Percentiles rank a stretch among this genome's conserved stretches.
phyloP scores from a whole-genome alignment of 2,113 vertebrate genomes.

The Gasterosteus nipponicus region DNA sequence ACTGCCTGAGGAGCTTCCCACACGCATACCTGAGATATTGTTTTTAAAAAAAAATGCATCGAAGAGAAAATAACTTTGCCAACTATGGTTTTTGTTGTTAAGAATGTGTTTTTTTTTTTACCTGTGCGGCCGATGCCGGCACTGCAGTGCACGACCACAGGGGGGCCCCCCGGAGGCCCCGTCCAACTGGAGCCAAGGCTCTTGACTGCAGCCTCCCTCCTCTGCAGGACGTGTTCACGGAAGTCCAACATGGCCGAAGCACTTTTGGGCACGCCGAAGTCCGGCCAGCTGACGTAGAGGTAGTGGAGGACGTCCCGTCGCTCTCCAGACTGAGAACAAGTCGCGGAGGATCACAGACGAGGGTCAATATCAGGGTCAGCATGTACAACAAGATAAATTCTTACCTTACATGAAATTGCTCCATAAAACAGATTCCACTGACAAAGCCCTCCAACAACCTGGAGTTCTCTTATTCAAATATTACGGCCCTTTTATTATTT shows the following conservation, averaged over 20 bases:
- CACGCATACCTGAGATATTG: neutral
- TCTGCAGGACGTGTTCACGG: conserved; percentile 79
- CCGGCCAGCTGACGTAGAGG: conserved; percentile 86
- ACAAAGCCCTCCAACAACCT: neutral
- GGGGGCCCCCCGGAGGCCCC: conserved; percentile 79
- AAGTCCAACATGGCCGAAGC: conserved; percentile 86
- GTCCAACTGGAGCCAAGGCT: conserved; percentile 78
- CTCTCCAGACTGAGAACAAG: conserved; percentile 76
- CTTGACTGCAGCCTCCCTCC: conserved; percentile 72
- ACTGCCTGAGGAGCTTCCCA: neutral
- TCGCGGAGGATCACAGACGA: neutral
- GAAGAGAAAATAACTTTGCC: too few species aligned
- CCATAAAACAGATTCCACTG: neutral
- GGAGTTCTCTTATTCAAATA: neutral
- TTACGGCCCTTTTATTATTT: neutral
- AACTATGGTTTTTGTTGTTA: too few species aligned
- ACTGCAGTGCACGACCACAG: conserved; percentile 85
- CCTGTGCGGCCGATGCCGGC: conserved; percentile 86
- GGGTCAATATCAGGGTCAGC: neutral
- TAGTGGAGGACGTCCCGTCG: conserved; percentile 82
- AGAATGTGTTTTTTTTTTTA: conserved; percentile 28
- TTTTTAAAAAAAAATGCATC: too few species aligned
- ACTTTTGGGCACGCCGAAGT: conserved; percentile 84
- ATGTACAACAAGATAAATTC: neutral
- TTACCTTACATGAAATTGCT: neutral